Evolutionary conservation across 2,888 invertebrate genomes (phyloP), one percentile per base, ranked within the genome.

Genomic region (Yponomeuta malinellus): DNA sequence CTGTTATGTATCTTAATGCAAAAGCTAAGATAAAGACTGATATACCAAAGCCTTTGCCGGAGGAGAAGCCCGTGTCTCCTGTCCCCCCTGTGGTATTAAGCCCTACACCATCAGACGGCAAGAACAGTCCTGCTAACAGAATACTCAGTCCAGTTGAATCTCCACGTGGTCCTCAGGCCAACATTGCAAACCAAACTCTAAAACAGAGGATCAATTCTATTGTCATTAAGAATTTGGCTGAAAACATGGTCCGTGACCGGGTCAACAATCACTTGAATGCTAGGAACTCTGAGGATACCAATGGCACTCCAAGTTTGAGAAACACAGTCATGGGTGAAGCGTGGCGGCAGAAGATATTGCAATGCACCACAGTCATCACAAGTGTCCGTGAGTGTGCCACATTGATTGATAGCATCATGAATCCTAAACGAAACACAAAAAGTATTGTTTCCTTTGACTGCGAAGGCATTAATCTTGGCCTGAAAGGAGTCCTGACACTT

Each of bases 391-490:
- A 97, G 80, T 95, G 96, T 83, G 93, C 95, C 65, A 94, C 95
- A 79, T 93, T 97, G 72, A 94, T 96, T 70, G 96, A 96, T 69
- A 95, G 95, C 73, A 95, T 96, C 74, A 93, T 96, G 83, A 93
- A 93, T 75, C 93, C 93, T 72, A 92, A 89, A 79, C 87, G 90
- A 70, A 89, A 89, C 73, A 81, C 89, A 71, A 93, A 93, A 77
- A 94, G 94, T 71, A 94, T 95, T 72, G 93, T 98, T 33, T 97
- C 97, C 0, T 94, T 98, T 79, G 98, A 98, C 83, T 97, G 97
- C 78, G 98, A 98, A 90, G 98, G 98, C 23, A 96, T 98, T 71
- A 98, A 98, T 87, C 93, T 98, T 73, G 98, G 98, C 33, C 92
- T 95, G 1, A 97, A 97, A 83, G 98, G 98, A 29, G 96, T 97